Conservation (phyloP, 2,113 vertebrate species). For the Ptychochromis oligacanthus region DNA sequence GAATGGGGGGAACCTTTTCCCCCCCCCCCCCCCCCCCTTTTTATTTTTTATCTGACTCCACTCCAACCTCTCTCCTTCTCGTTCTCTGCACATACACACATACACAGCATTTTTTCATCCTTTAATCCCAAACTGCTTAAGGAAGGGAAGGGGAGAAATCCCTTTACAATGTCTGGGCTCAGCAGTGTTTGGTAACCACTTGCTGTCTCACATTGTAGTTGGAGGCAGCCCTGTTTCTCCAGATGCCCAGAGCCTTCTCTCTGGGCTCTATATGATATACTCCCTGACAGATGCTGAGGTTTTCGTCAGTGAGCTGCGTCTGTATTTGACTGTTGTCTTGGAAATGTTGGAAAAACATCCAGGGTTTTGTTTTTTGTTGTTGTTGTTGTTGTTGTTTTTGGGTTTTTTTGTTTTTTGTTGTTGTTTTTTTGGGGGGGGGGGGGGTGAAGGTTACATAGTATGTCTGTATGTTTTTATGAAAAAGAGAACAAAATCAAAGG, state of each 20-base stretch:
- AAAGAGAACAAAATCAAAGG: slow-evolving; percentile 18
- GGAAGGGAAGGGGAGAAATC: slow-evolving; percentile 79
- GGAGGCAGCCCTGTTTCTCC: slow-evolving; percentile 50
- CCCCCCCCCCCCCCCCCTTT: no score
- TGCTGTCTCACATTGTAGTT: slow-evolving; percentile 62
- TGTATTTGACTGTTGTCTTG: slow-evolving; percentile 34
- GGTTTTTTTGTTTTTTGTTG: slow-evolving; percentile 22
- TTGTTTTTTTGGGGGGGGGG: neutral
- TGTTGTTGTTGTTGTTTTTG: no score
- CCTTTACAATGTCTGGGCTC: slow-evolving; percentile 77
- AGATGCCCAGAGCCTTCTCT: slow-evolving; percentile 45
- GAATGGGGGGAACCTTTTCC: no score
- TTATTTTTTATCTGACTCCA: slow-evolving; percentile 42
- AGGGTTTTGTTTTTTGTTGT: slow-evolving; percentile 18
- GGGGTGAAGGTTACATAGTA: slow-evolving; percentile 2
- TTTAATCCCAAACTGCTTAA: slow-evolving; percentile 82
- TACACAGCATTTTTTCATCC: slow-evolving; percentile 67
- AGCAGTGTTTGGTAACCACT: slow-evolving; percentile 68
- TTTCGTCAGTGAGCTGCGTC: slow-evolving; percentile 45
- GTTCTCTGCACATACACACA: slow-evolving; percentile 29
- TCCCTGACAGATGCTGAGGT: slow-evolving; percentile 55
- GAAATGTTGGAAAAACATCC: slow-evolving; percentile 41
- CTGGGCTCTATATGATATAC: slow-evolving; percentile 37
- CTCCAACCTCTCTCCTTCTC: slow-evolving; percentile 34
- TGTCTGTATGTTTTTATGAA: neutral